Conservation (phyloP, 1,140 invertebrate species). For the Nomia melanderi region DNA sequence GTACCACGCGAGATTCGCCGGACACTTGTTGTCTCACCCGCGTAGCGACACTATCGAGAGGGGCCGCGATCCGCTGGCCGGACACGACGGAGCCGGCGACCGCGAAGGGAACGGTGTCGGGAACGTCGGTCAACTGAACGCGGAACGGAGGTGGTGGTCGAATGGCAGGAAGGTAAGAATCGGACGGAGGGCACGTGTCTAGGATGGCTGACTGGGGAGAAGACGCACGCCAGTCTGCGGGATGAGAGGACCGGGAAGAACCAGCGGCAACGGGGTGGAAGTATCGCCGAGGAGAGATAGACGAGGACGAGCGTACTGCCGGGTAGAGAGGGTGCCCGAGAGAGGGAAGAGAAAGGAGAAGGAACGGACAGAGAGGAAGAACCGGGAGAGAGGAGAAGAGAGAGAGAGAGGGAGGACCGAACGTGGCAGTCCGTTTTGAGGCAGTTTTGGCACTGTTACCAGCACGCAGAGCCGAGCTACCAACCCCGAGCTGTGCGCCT, state of each 20-base stretch:
- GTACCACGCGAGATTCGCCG: slow-evolving; percentile 11
- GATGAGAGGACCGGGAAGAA: slow-evolving; percentile 29
- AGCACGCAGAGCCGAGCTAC: slow-evolving; percentile 51
- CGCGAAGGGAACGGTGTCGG: background rate
- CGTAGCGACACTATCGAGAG: background rate
- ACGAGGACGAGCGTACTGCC: too few species aligned
- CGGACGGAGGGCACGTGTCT: slow-evolving; percentile 53
- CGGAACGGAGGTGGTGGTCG: slow-evolving; percentile 20
- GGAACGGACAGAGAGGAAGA: background rate
- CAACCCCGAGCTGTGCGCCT: slow-evolving; percentile 58
- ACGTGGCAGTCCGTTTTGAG: slow-evolving; percentile 70
- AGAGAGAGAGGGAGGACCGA: slow-evolving; percentile 2
- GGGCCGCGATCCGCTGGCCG: too few species aligned
- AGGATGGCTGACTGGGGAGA: slow-evolving; percentile 33
- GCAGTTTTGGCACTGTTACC: slow-evolving; percentile 76
- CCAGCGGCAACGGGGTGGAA: slow-evolving; percentile 19
- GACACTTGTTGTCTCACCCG: slow-evolving; percentile 45
- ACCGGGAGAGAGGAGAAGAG: background rate
- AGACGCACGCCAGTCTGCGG: slow-evolving; percentile 11
- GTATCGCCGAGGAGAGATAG: too few species aligned
- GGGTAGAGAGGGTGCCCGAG: too few species aligned
- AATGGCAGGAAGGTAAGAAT: slow-evolving; percentile 33
- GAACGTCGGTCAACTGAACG: background rate
- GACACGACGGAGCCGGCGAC: too few species aligned
- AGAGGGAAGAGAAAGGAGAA: too few species aligned